phyloP scores from a whole-genome alignment of 2,888 invertebrate species.

The Prosapia bicincta region DNA sequence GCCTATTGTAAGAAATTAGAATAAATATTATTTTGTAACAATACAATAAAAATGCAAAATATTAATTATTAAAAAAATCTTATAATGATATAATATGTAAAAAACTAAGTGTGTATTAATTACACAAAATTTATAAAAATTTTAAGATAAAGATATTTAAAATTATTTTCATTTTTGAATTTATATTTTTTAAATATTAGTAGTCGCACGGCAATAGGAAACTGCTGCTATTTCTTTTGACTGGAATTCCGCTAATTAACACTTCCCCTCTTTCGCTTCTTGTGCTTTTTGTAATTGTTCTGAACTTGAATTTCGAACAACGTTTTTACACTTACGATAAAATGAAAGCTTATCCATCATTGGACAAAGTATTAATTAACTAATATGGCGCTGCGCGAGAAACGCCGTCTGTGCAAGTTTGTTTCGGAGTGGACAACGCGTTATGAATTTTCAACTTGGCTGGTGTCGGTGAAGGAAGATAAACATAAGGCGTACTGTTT shows the following conservation, averaged over 20 bases:
- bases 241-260: not conserved
- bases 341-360: constrained; percentile 30
- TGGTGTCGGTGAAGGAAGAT: constrained; percentile 42
- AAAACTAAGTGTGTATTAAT: too few species aligned
- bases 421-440: constrained; percentile 41
- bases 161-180: too few species aligned
- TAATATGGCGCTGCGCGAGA: constrained; percentile 34
- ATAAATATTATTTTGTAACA: too few species aligned
- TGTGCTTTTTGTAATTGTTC: not conserved
- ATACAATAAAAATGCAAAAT: too few species aligned
- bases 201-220: too few species aligned
- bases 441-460: constrained; percentile 42
- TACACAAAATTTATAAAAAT: too few species aligned
- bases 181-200: too few species aligned
- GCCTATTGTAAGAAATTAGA: too few species aligned
- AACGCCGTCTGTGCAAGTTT: constrained; percentile 44
- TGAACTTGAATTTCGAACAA: not conserved
- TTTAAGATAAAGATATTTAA: too few species aligned
- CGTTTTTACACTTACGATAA: constrained; percentile 1
- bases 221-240: too few species aligned
- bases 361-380: constrained; percentile 32
- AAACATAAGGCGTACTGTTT: constrained; percentile 43
- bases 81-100: too few species aligned
- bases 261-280: not conserved
- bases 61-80: too few species aligned